phyloP scores from a whole-genome alignment of 2,113 vertebrate genomes.

The Alligator sinensis region DNA sequence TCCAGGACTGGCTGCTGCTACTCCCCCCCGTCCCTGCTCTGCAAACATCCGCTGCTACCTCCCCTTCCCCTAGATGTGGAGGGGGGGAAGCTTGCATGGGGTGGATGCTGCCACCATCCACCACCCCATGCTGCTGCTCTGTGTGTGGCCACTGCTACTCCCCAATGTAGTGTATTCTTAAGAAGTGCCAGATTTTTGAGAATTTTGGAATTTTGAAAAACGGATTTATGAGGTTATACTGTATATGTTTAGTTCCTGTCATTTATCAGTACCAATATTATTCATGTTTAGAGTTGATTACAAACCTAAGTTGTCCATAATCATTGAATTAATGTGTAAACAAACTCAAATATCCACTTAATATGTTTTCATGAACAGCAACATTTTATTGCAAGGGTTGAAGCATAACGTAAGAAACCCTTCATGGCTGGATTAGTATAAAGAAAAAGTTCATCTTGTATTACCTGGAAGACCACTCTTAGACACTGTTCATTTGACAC shows the following conservation, averaged over 20 bases:
- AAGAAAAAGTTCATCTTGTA: background rate
- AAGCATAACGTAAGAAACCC: background rate
- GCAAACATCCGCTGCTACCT: too few relatives aligned
- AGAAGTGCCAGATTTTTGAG: too few relatives aligned
- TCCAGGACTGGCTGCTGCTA: too few relatives aligned
- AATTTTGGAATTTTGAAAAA: too few relatives aligned
- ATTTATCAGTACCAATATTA: background rate
- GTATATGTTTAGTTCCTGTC: background rate
- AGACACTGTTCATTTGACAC: background rate
- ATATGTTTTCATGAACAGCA: background rate
- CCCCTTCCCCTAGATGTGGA: too few relatives aligned
- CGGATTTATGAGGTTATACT: too few relatives aligned
- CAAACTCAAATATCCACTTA: background rate
- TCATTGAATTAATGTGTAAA: background rate
- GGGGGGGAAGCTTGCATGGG: too few relatives aligned
- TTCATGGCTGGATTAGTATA: background rate
- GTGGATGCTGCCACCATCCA: too few relatives aligned
- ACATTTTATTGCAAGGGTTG: background rate
- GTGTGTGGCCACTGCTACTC: too few relatives aligned
- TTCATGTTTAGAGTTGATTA: background rate
- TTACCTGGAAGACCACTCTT: background rate
- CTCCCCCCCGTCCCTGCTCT: too few relatives aligned
- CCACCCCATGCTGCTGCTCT: too few relatives aligned
- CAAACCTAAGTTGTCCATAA: background rate
- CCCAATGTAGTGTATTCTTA: too few relatives aligned